Evolutionary conservation across 2,797 vertebrate species (phyloP), one percentile per base, ranked within the genome.

Genomic region (Hybognathus amarus): DNA sequence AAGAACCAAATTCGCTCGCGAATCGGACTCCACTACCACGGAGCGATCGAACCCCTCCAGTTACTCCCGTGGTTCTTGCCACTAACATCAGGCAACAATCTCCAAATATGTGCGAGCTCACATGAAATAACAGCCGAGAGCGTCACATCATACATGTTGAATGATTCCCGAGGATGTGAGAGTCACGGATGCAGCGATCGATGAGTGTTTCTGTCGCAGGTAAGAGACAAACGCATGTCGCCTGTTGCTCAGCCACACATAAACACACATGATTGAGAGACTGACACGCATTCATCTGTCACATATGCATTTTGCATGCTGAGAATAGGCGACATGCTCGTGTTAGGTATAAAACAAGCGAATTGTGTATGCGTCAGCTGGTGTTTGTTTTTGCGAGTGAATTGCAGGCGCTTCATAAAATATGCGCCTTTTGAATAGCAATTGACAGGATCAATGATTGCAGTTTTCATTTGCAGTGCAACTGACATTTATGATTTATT

Each of bases 191-290:
- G 73, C 71, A 56, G 74, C 83, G 78, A 75, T 80, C 64, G 78
- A 87, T 59, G 83, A 84, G 74, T 73, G 87, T 86, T 87, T 87
- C 24, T 83, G 71, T 64, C 78, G 90, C 91, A 90, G 91, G 91
- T 92, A 87, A 90, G 89, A 90, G 87, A 80, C 27, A 79, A 70
- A 86, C 87, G 88, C 83, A 86, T 86, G 87, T 89, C 90, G 91
- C 91, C 91, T 92, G 91, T 92, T 92, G 91, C 91, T 88, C 84
- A 12, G 52, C 45, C 83, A 42, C 42, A 50, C 15, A 27, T 24
- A 66, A 76, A 47, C 63, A 59, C 82, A 12, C 82, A 52, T 63
- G 20, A 61, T 27, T n/a, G 54, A 56, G 9, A 71, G 24, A 80
- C 68, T 33, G 40, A 10, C 73, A 54, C n/a, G 80, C 33, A 54